Conservation (phyloP, 2,797 vertebrate genomes). For the Nasua narica region DNA sequence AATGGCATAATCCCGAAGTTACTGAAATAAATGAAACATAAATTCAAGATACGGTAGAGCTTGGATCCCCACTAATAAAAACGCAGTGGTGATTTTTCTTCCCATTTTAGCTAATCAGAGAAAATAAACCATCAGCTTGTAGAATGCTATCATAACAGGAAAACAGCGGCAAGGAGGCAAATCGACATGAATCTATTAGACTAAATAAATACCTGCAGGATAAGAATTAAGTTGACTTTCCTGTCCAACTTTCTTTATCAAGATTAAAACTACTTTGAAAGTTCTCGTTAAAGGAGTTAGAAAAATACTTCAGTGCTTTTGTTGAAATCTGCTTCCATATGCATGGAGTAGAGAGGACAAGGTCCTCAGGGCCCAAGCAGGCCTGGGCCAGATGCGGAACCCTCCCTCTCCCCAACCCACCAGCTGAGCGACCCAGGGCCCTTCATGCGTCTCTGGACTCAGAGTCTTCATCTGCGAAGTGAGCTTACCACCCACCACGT, state of each 20-base stretch:
- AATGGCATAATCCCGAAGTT: background rate
- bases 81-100: background rate
- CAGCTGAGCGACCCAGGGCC: too few relatives aligned
- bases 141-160: background rate
- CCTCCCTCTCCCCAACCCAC: too few relatives aligned
- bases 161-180: background rate
- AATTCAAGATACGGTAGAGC: background rate
- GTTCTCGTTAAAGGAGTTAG: background rate
- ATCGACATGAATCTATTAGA: background rate
- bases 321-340: background rate
- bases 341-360: background rate
- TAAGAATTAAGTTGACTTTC: background rate
- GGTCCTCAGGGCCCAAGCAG: background rate
- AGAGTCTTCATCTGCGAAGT: background rate
- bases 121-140: background rate
- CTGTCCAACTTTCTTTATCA: constrained; percentile 2
- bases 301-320: background rate
- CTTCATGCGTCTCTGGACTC: background rate
- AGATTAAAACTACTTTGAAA: constrained; percentile 32
- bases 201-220: constrained; percentile 8
- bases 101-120: background rate
- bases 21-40: background rate
- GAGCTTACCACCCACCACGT: background rate
- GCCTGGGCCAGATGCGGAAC: background rate
- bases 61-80: constrained; percentile 22